phyloP scores from a whole-genome alignment of 2,113 vertebrate genomes.

The Dolichallabes microphthalmus region DNA sequence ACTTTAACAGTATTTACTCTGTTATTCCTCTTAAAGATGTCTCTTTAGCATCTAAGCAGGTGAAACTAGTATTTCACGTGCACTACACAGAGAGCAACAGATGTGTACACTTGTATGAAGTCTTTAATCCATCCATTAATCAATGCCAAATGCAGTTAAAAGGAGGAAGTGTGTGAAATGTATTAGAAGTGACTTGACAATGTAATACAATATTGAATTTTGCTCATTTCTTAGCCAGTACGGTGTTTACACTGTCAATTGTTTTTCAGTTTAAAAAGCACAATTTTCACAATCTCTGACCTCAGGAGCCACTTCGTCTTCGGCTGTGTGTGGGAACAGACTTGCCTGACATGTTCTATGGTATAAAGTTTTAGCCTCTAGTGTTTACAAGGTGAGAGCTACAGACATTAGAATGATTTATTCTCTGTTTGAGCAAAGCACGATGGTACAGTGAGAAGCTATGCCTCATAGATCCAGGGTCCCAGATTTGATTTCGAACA shows the following conservation, averaged over 20 bases:
- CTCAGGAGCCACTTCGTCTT: constrained; percentile 13
- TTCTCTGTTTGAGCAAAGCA: neutral
- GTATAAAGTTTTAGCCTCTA: neutral
- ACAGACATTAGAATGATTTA: neutral
- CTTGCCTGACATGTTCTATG: neutral
- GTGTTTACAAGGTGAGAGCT: neutral
- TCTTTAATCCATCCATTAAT: neutral
- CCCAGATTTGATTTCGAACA: neutral
- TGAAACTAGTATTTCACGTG: neutral
- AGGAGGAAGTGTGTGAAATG: neutral
- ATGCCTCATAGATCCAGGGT: neutral
- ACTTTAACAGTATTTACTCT: no score
- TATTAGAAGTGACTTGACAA: neutral
- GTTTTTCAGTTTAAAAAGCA: neutral
- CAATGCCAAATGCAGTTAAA: constrained; percentile 7
- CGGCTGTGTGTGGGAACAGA: neutral
- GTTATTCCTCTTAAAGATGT: neutral
- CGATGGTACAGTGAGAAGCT: neutral
- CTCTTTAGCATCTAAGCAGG: neutral
- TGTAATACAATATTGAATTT: constrained; percentile 23
- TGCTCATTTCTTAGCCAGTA: constrained; percentile 16
- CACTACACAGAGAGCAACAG: no score
- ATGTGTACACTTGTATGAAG: neutral
- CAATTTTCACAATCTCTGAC: neutral
- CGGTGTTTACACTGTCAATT: constrained; percentile 34